These are phyloP conservation scores for Julus scanicus DNA, from an alignment of 2,888 invertebrate species.

Conservation along the genomic window DNA sequence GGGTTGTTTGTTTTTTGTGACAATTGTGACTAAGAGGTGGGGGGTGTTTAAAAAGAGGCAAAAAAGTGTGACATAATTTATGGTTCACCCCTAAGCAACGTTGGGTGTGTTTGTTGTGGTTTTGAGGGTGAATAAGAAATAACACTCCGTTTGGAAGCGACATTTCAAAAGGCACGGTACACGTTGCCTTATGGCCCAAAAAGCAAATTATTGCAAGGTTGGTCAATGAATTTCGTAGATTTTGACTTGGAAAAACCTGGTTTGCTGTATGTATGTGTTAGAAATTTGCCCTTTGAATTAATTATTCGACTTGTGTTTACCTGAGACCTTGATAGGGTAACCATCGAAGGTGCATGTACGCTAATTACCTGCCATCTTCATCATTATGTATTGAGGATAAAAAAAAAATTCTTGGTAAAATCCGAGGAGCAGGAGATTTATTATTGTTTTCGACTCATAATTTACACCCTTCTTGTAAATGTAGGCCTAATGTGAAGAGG, in stretches of 20 bases:
- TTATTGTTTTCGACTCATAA: constrained; percentile 37
- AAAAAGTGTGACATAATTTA: too few species aligned
- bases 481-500: constrained; percentile 31
- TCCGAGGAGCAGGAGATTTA: constrained; percentile 4
- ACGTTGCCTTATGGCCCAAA: not conserved
- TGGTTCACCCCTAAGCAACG: too few species aligned
- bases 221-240: not conserved
- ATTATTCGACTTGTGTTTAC: not conserved
- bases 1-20: too few species aligned
- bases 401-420: constrained; percentile 24
- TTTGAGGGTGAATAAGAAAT: not conserved
- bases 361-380: constrained; percentile 43
- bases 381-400: not conserved
- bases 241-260: not conserved
- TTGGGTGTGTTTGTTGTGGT: not conserved
- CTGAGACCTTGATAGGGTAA: constrained; percentile 17
- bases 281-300: not conserved
- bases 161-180: not conserved
- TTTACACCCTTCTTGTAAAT: not conserved
- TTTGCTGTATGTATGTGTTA: not conserved
- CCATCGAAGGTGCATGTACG: constrained; percentile 36
- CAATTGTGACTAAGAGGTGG: too few species aligned
- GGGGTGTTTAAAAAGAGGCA: too few species aligned
- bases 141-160: not conserved
- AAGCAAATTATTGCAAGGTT: not conserved